Evolutionary conservation across 2,113 vertebrate genomes (phyloP), one percentile per base, ranked within the genome.

Genomic region (Gopherus evgoodei): DNA sequence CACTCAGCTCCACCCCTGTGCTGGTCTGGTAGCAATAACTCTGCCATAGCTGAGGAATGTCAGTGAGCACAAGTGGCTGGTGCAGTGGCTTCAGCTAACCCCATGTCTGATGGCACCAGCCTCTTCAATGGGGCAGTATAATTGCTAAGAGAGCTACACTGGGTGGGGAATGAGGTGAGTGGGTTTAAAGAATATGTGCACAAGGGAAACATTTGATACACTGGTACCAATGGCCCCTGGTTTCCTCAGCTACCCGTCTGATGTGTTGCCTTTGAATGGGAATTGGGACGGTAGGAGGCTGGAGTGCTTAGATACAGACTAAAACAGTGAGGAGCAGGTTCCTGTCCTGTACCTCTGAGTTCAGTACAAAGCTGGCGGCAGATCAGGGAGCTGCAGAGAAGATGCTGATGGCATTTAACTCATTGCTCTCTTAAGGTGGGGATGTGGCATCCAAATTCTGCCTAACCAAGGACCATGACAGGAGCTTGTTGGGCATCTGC

Each of bases 311-410:
- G 50, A 49, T 35, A 54, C 76, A 21, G 79, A 25, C 54, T 50
- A 19, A 11, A 13, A 52, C 54, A 50, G 57, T 59, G 82, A 69
- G 31, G 29, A 25, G 50, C 50, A 56, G 79, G 65, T 62, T 76
- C 19, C 65, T 53, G 24, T 25, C n/a, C 59, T 5, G 11, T 94
- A 44, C 31, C 22, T 50, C 25, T 0, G 0, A 52, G 47, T 24
- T 6, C 1, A 4, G 44, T 76, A 78, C 11, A 29, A 1, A 0
- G 72, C 83, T 80, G 72, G 21, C 5, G 4, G 19, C 44, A 90
- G 52, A 53, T 42, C 4, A 2, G 87, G 78, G 76, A 0, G 0
- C 14, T 86, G 81, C 22, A 4, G 3, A 29, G 72, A 89, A 83
- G 47, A 57, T n/a, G 47, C 57, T 3, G 1, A 42, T 47, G 52